phyloP scores from a whole-genome alignment of 2,113 vertebrate genomes.

The Charadrius vociferus region DNA sequence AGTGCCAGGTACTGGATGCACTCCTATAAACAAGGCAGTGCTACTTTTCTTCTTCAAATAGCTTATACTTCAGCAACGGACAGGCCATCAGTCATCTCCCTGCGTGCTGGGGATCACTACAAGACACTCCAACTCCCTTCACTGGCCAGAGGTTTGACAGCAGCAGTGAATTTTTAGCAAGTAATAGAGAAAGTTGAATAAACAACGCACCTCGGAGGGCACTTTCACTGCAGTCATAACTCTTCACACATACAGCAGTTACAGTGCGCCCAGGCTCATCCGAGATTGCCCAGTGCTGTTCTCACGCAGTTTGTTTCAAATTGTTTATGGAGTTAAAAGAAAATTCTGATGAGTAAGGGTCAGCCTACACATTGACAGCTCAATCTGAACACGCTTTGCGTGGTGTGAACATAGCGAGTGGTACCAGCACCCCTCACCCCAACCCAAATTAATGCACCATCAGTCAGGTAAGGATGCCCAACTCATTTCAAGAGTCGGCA shows the following conservation, averaged over 20 bases:
- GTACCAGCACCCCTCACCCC: background rate
- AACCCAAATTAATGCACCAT: rapidly evolving
- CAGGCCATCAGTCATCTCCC: background rate
- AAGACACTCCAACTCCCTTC: background rate
- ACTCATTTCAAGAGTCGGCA: background rate
- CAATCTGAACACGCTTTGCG: background rate
- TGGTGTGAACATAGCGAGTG: rapidly evolving
- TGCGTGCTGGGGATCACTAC: rapidly evolving
- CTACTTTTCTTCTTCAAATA: background rate
- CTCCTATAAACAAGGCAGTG: background rate
- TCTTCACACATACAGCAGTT: rapidly evolving
- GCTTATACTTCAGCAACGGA: background rate
- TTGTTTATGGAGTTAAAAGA: background rate
- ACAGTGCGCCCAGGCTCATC: background rate
- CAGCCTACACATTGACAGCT: background rate
- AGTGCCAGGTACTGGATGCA: background rate
- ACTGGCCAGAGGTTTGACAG: background rate
- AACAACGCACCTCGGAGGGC: rapidly evolving
- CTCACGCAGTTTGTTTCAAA: background rate
- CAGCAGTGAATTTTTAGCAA: background rate
- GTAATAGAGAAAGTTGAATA: background rate
- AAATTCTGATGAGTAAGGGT: background rate
- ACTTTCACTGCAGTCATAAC: rapidly evolving
- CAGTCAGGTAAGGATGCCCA: rapidly evolving
- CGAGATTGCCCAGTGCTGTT: background rate